Conservation (phyloP, 2,113 vertebrate species). For the Rhipidura dahli region DNA sequence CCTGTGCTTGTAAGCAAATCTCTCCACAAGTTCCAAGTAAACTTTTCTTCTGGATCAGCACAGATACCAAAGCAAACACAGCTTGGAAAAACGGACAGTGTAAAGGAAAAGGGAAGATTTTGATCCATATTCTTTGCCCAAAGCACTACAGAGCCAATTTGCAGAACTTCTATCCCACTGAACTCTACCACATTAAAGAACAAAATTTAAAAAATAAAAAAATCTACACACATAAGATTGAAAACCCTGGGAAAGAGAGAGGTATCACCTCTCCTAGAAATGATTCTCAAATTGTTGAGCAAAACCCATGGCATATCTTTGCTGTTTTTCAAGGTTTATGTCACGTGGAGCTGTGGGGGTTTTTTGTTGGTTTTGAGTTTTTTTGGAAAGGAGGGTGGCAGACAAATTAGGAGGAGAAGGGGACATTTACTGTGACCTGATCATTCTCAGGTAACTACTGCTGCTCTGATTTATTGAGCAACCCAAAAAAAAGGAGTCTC, state of each 20-base stretch:
- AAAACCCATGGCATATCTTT: neutral
- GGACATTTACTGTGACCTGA: neutral
- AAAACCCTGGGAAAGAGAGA: neutral
- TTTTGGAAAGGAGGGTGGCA: neutral
- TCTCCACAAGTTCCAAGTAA: constrained; percentile 12
- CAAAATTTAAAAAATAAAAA: neutral
- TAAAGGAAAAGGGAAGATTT: constrained; percentile 16
- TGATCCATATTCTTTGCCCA: constrained; percentile 18
- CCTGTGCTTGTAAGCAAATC: neutral
- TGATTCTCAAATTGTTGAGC: neutral
- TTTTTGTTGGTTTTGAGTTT: neutral
- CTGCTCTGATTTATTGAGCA: neutral
- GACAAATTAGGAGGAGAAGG: neutral
- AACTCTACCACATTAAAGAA: neutral
- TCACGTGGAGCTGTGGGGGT: neutral
- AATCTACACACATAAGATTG: neutral
- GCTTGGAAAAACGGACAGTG: constrained; percentile 35
- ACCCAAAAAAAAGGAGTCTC: neutral
- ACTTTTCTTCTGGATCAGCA: constrained; percentile 14
- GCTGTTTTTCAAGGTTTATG: neutral
- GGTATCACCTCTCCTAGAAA: neutral
- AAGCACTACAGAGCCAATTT: constrained; percentile 24
- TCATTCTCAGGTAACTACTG: neutral
- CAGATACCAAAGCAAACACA: constrained; percentile 57
- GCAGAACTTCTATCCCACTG: neutral